phyloP scores from a whole-genome alignment of 2,113 vertebrate species.

The Orthonyx spaldingii region DNA sequence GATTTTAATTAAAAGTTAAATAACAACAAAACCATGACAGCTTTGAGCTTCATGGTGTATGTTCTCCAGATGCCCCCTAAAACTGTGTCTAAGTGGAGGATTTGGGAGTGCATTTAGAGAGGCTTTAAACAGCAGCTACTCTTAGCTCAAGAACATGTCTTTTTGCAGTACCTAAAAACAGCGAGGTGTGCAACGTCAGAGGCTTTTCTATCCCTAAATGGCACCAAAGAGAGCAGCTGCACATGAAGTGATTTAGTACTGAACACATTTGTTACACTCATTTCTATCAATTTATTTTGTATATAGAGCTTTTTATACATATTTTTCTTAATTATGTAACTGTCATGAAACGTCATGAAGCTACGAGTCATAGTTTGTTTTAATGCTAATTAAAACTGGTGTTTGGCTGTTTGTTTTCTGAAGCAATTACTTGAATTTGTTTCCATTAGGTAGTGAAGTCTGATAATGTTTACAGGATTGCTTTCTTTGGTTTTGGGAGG shows the following conservation, averaged over 20 bases:
- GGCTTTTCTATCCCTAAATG: constrained; percentile 9
- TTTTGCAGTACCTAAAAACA: background rate
- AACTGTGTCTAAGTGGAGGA: background rate
- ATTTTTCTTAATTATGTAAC: constrained; percentile 45
- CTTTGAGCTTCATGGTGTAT: background rate
- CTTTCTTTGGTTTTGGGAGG: background rate
- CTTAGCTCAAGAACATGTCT: background rate
- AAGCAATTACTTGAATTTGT: constrained; percentile 72
- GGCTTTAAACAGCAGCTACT: background rate
- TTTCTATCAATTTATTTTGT: constrained; percentile 60
- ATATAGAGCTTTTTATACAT: constrained; percentile 30
- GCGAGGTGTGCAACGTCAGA: background rate
- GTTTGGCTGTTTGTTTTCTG: constrained; percentile 22
- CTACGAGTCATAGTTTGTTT: background rate
- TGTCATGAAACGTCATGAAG: background rate
- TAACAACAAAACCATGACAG: background rate
- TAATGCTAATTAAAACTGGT: background rate
- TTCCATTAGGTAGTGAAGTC: constrained; percentile 43
- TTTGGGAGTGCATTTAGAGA: background rate
- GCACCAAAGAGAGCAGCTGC: constrained; percentile 72
- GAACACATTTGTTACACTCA: constrained; percentile 42
- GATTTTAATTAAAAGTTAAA: background rate
- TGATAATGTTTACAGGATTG: constrained; percentile 60
- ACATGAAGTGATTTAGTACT: constrained; percentile 3
- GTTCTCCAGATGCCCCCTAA: background rate